Evolutionary conservation across 2,113 vertebrate genomes (phyloP), one percentile per base, ranked within the genome.

Genomic region (Hyperoodon ampullatus): DNA sequence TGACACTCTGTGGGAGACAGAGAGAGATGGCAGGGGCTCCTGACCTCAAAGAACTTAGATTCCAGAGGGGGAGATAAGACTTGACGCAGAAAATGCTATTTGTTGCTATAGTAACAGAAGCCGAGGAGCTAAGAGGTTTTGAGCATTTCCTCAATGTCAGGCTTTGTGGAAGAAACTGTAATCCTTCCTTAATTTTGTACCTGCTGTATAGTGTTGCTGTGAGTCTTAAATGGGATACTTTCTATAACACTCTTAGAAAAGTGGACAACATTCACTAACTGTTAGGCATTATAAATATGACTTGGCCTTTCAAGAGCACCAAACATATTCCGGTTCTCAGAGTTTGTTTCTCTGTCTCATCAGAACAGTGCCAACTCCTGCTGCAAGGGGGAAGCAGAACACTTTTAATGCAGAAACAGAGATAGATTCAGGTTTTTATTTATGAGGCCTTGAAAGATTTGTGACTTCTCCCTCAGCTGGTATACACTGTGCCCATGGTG

Each of bases 391-490:
- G 44, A 92, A 88, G 71, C 81, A 88, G 65, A 92, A 28, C 6
- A 66, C 93, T 58, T 96, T 86, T 72, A 60, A 78, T 88, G 78
- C 26, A 94, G 53, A 60, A 58, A 78, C 12, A 90, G 71, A 88
- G 18, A 28, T 7, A 55, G 33, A 80, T 26, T 30, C 70, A 12
- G 23, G 21, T 58, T 87, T 89, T 92, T 55, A 63, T 70, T 87
- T 80, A 71, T 87, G 60, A 92, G 60, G 28, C 13, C n/a, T 84
- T 78, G 68, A 66, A 66, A 50, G 18, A 26, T n/a, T 30, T 90
- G 5, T 65, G 42, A 11, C 4, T 83, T 71, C 28, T 77, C 82
- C 7, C 28, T 86, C 53, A 15, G 4, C 50, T 83, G 8, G 68
- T 28, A 23, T 4, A 2, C 15, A 19, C 10, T 60, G 7, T 63